Evolutionary conservation across 37 sponge, comb jelly and placozoan species (phyloP).

Genomic region (Oopsacas minuta): DNA sequence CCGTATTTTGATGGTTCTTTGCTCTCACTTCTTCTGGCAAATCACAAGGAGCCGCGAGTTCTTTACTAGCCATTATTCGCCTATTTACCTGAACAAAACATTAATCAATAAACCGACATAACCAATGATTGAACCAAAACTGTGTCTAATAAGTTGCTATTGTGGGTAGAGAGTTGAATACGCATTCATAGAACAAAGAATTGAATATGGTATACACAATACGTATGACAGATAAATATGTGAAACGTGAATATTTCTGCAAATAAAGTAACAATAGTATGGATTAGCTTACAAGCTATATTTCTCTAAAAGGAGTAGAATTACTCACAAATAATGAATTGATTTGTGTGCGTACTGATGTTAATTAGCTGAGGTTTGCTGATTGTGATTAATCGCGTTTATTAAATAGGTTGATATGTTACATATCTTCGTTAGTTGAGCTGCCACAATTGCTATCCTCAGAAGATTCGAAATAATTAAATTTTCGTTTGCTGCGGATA

Average conservation of each 20-base stretch:
- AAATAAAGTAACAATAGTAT: neutral
- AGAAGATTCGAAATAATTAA: constrained; percentile 12
- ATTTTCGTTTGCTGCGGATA: neutral
- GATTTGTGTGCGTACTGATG: neutral
- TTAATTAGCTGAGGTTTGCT: neutral
- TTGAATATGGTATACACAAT: too few species aligned
- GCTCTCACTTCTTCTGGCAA: constrained; percentile 37
- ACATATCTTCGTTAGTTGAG: neutral
- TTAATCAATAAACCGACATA: too few species aligned
- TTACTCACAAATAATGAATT: neutral
- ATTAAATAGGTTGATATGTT: neutral
- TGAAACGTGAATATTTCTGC: neutral
- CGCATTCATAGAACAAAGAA: too few species aligned
- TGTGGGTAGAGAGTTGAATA: too few species aligned
- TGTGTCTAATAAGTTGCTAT: too few species aligned
- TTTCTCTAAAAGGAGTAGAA: neutral
- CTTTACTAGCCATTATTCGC: neutral
- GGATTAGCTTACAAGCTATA: neutral
- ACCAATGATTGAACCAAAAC: too few species aligned
- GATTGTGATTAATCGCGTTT: neutral
- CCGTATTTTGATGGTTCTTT: constrained; percentile 11
- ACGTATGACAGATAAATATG: neutral
- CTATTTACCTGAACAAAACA: too few species aligned
- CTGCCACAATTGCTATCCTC: neutral
- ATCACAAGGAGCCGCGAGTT: constrained; percentile 27